Conservation (phyloP, 2,113 vertebrate genomes). For the Actenoides hombroni region DNA sequence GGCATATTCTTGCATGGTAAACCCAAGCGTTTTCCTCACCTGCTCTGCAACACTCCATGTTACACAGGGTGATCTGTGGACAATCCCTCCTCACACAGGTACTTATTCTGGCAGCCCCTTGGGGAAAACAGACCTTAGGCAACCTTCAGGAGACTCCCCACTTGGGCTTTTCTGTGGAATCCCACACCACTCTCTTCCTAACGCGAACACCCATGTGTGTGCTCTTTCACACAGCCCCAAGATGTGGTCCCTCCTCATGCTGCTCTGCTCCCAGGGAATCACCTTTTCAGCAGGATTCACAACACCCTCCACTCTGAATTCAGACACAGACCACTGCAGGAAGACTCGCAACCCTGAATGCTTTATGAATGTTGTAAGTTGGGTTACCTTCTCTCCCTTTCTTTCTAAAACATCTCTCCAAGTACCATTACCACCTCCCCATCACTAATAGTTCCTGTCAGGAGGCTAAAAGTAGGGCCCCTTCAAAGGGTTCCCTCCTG, state of each 20-base stretch:
- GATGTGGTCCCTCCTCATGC: conserved; percentile 23
- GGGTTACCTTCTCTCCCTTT: background rate
- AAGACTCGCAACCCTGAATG: background rate
- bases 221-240: conserved; percentile 5
- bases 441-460: background rate
- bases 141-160: background rate
- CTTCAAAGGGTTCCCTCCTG: no score
- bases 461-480: no score
- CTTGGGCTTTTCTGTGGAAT: background rate
- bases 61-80: background rate
- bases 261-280: conserved; percentile 28
- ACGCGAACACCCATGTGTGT: background rate
- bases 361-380: conserved; percentile 56
- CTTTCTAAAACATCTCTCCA: background rate
- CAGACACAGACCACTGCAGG: background rate
- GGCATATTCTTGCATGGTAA: background rate
- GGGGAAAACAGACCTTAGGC: background rate
- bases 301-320: background rate
- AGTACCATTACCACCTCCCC: background rate
- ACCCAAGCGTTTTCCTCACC: background rate
- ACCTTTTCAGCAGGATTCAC: background rate
- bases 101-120: background rate
- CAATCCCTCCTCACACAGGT: background rate
- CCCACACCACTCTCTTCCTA: background rate
- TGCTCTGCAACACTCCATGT: background rate